Percentiles rank a stretch among this genome's conserved stretches.
These are phyloP conservation scores for Drosophila mojavensis DNA, from an alignment of 1,140 invertebrate species.

Conservation along the genomic window DNA sequence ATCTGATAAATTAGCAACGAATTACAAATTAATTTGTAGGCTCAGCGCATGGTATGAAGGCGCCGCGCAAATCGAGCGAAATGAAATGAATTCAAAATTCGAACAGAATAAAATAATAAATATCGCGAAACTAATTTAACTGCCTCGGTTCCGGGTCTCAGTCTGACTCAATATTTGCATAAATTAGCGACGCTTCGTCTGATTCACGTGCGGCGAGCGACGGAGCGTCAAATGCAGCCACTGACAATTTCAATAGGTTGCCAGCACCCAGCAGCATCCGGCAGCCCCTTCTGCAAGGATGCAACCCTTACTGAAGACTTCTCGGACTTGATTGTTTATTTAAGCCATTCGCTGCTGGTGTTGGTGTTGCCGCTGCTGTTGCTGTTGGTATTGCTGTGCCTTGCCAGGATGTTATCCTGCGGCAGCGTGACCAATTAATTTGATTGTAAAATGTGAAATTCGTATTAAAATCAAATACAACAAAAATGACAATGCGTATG, in stretches of 20 bases:
- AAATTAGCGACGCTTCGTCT: conserved; percentile 72
- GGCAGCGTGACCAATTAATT: conserved; percentile 83
- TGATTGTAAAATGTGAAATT: conserved; percentile 83
- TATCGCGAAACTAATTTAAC: conserved; percentile 82
- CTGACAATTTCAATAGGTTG: conserved; percentile 59
- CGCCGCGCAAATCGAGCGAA: conserved; percentile 52
- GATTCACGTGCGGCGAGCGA: conserved; percentile 67
- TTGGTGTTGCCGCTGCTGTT: conserved; percentile 18
- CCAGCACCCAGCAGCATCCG: background rate
- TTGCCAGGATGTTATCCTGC: conserved; percentile 69
- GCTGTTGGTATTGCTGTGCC: conserved; percentile 29
- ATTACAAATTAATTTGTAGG: conserved; percentile 79
- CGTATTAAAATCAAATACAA: conserved; percentile 84
- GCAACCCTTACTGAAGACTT: conserved; percentile 54
- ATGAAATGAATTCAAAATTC: conserved; percentile 77
- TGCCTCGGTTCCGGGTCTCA: conserved; percentile 28
- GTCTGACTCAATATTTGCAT: conserved; percentile 76
- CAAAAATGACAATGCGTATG: conserved; percentile 80
- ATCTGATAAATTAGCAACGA: conserved; percentile 73
- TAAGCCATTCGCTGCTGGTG: conserved; percentile 40
- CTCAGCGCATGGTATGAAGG: conserved; percentile 60
- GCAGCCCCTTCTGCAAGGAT: conserved; percentile 3
- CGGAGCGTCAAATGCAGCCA: conserved; percentile 72
- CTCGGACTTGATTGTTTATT: conserved; percentile 65
- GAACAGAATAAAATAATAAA: conserved; percentile 80